These are phyloP conservation scores for Schizopygopsis pylzovi DNA, from an alignment of 2,797 vertebrate genomes.

Conservation along the genomic window DNA sequence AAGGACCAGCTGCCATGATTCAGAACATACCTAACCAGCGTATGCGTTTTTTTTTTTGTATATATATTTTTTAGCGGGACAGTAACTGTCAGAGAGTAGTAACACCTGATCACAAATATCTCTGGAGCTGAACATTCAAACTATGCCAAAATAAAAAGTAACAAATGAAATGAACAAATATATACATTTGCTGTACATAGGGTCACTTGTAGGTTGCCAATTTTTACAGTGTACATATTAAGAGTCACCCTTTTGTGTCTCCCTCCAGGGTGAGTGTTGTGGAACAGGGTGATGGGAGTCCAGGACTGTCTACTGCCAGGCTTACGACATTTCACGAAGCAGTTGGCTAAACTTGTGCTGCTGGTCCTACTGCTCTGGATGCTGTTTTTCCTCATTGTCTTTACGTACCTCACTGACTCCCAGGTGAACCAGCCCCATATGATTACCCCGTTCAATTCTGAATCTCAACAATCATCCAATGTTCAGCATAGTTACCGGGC, in stretches of 20 bases:
- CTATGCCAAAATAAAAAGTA: background rate
- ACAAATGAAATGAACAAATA: background rate
- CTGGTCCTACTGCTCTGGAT: slow-evolving; percentile 71
- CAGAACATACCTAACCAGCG: too few species aligned
- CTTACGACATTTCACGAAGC: slow-evolving; percentile 53
- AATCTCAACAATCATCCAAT: background rate
- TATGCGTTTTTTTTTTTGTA: too few species aligned
- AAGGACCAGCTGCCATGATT: too few species aligned
- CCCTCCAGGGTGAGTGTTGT: background rate
- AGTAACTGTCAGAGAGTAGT: too few species aligned
- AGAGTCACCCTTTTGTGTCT: background rate
- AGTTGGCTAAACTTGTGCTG: slow-evolving; percentile 81
- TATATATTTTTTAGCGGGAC: too few species aligned
- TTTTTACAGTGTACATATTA: background rate
- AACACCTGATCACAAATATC: too few species aligned
- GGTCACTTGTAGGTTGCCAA: background rate
- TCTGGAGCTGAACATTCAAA: background rate
- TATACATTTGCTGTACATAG: background rate
- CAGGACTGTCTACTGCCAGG: background rate
- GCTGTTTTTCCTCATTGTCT: slow-evolving; percentile 9
- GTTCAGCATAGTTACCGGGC: slow-evolving; percentile 72
- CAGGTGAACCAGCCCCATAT: background rate
- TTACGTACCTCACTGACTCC: background rate
- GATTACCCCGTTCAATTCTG: background rate
- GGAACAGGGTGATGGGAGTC: background rate